A percentile compares a stretch with the other conserved stretches of the same genome.
phyloP scores from a whole-genome alignment of 2,797 vertebrate species.

The Coregonus suidteri region DNA sequence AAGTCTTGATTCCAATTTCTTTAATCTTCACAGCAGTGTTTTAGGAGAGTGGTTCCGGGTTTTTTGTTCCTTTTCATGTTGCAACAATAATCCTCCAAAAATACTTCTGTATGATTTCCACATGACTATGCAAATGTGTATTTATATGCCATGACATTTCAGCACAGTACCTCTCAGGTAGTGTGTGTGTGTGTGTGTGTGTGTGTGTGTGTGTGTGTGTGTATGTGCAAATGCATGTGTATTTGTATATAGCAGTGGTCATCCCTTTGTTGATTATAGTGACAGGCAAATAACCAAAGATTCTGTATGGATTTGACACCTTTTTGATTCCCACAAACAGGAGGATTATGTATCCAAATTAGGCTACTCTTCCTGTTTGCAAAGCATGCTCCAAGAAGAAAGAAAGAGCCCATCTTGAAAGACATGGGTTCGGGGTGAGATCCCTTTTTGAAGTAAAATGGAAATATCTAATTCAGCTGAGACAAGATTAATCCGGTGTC shows the following conservation, averaged over 20 bases:
- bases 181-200: neutral
- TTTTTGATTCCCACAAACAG: neutral
- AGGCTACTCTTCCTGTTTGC: neutral
- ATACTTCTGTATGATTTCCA: neutral
- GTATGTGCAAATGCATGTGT: neutral
- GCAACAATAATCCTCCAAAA: neutral
- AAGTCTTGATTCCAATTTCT: constrained; percentile 2
- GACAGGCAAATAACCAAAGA: neutral
- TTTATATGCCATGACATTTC: constrained; percentile 3
- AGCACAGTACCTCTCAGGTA: neutral
- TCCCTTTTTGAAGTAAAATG: neutral
- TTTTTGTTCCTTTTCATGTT: neutral
- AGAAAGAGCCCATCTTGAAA: neutral
- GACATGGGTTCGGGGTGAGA: neutral
- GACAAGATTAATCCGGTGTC: constrained; percentile 23
- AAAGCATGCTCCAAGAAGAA: neutral
- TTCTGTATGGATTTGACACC: neutral
- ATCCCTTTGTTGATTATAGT: neutral
- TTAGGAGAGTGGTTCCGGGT: neutral
- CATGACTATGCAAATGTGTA: neutral
- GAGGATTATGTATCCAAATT: neutral
- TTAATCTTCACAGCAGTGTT: neutral
- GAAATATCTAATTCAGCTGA: constrained; percentile 9
- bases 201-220: too few species aligned
- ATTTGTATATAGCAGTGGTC: neutral